phyloP scores from a whole-genome alignment of 2,113 vertebrate genomes.

The Rhadina sibilatrix region DNA sequence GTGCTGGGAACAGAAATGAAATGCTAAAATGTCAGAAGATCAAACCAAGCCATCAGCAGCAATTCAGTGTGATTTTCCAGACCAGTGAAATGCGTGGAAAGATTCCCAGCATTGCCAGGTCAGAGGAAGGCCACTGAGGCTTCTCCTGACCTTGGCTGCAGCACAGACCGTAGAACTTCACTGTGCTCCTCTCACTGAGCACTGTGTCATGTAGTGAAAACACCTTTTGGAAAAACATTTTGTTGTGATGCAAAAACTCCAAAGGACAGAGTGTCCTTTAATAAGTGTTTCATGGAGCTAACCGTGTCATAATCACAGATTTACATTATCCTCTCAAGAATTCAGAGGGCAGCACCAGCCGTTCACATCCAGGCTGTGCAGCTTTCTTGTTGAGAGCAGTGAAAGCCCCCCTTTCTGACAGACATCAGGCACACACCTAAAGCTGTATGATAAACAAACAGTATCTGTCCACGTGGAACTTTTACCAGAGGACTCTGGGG shows the following conservation, averaged over 20 bases:
- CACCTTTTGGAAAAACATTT: background rate
- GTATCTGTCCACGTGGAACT: background rate
- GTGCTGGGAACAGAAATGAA: background rate
- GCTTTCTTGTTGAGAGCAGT: background rate
- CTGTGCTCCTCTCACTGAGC: background rate
- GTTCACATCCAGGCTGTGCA: background rate
- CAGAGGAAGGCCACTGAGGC: background rate
- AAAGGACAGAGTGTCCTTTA: background rate
- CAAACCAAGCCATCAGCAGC: background rate
- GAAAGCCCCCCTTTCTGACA: background rate
- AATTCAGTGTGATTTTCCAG: constrained; percentile 12
- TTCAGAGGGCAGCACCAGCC: background rate
- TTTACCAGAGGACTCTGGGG: background rate
- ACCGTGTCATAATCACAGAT: background rate
- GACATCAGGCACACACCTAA: background rate
- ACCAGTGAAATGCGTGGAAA: background rate
- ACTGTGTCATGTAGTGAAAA: background rate
- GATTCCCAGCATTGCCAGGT: background rate
- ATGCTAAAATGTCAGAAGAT: background rate
- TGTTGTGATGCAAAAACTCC: background rate
- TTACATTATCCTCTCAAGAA: background rate
- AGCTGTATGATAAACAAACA: background rate
- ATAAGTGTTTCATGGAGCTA: background rate
- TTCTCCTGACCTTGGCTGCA: background rate
- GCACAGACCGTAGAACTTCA: background rate